Evolutionary conservation across 1,140 invertebrate genomes (phyloP).

Genomic region (Leptinotarsa undecemlineata): DNA sequence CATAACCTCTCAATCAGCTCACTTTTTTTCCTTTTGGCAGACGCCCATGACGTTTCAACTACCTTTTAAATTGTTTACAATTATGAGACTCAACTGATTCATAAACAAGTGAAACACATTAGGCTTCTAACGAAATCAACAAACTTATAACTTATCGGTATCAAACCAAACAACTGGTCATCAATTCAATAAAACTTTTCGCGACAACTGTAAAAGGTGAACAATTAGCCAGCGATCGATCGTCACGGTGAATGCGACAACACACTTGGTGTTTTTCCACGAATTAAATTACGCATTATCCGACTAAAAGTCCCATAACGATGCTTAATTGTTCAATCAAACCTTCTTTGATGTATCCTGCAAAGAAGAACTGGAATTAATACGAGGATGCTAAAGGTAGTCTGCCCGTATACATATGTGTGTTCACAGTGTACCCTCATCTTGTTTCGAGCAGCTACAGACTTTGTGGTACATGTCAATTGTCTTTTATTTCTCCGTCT

Average conservation of each 20-base stretch:
- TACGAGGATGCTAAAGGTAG: not conserved
- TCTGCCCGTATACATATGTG: not conserved
- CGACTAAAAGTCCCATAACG: not conserved
- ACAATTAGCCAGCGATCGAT: not conserved
- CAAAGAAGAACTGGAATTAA: not conserved
- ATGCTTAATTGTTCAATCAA: constrained; percentile 10
- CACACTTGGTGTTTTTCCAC: not conserved
- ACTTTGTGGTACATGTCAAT: not conserved
- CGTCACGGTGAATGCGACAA: not conserved
- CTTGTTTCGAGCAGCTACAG: not conserved
- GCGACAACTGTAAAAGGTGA: not conserved
- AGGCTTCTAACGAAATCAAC: too few species aligned
- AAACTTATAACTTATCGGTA: too few species aligned
- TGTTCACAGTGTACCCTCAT: constrained; percentile 1
- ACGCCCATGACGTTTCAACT: too few species aligned
- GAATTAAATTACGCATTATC: not conserved
- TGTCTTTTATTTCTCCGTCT: not conserved
- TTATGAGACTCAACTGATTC: too few species aligned
- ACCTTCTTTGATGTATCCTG: constrained; percentile 14
- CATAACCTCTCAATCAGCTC: too few species aligned
- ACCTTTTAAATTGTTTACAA: too few species aligned
- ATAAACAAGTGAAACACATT: too few species aligned
- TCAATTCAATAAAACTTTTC: not conserved
- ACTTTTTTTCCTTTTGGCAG: too few species aligned
- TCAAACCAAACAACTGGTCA: not conserved